phyloP scores from a whole-genome alignment of 2,888 invertebrate genomes.

The Hydriomena furcata region DNA sequence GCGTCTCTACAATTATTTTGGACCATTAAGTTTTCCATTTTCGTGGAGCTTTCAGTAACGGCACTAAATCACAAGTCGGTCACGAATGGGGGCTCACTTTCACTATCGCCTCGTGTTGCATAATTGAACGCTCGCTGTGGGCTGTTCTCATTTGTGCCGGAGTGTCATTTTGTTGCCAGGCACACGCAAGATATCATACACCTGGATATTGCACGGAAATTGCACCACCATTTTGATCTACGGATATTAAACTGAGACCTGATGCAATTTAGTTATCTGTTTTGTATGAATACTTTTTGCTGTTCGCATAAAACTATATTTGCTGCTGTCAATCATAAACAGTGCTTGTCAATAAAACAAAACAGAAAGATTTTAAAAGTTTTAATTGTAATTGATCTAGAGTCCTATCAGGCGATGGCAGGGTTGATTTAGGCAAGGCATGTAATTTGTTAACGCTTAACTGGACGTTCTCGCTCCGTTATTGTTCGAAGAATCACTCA shows the following conservation, averaged over 20 bases:
- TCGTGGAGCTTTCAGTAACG: conserved; percentile 38
- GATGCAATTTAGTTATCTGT: too few relatives aligned
- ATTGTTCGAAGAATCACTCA: conserved; percentile 21
- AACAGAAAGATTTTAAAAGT: too few relatives aligned
- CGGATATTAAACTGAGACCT: not conserved
- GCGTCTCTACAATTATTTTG: conserved; percentile 27
- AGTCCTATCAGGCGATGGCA: too few relatives aligned
- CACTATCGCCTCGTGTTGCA: conserved; percentile 47
- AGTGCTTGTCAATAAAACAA: too few relatives aligned
- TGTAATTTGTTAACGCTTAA: too few relatives aligned
- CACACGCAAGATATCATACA: conserved; percentile 8
- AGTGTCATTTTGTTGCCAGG: conserved; percentile 19
- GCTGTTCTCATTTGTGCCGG: conserved; percentile 22
- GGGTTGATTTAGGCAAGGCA: too few relatives aligned
- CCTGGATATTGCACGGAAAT: conserved; percentile 17
- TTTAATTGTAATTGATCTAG: too few relatives aligned
- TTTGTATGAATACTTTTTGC: too few relatives aligned
- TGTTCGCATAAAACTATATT: too few relatives aligned
- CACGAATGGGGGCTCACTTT: conserved; percentile 46
- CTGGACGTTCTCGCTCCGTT: too few relatives aligned
- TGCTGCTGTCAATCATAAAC: too few relatives aligned
- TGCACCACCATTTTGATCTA: conserved; percentile 1
- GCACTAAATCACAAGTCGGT: conserved; percentile 42
- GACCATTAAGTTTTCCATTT: conserved; percentile 38
- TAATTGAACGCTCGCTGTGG: conserved; percentile 31